Conservation (phyloP, 2,113 vertebrate genomes). For the Irena cyanogastra region DNA sequence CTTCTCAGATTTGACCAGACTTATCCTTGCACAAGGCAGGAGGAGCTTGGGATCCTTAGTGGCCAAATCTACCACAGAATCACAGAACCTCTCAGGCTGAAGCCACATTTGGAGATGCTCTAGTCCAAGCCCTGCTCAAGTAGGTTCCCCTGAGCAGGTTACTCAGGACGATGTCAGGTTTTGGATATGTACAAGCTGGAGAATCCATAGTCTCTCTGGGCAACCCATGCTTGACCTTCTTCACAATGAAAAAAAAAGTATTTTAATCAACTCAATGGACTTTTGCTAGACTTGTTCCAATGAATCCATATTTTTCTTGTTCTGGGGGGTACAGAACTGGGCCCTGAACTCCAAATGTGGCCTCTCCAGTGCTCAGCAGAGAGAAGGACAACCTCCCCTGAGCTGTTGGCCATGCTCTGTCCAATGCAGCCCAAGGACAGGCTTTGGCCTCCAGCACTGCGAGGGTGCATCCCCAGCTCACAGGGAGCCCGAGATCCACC, state of each 20-base stretch:
- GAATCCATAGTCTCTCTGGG: background rate
- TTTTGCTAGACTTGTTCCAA: background rate
- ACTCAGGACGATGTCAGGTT: background rate
- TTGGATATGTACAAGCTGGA: background rate
- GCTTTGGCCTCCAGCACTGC: background rate
- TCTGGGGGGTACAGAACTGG: background rate
- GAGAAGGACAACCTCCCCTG: background rate
- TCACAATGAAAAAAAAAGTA: background rate
- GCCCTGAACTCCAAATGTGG: background rate
- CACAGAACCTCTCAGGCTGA: background rate
- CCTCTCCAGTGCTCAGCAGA: background rate
- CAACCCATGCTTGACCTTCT: background rate
- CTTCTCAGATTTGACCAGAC: background rate
- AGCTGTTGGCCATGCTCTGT: background rate
- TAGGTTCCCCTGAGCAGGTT: background rate
- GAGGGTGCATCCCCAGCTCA: background rate
- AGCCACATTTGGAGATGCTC: background rate
- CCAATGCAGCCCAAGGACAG: background rate
- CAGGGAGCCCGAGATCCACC: background rate
- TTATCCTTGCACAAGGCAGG: background rate
- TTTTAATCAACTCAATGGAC: background rate
- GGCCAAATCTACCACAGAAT: background rate
- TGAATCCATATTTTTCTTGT: background rate
- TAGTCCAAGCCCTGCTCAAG: background rate
- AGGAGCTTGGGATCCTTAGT: background rate